These are phyloP conservation scores for Myxocyprinus asiaticus DNA, from an alignment of 2,113 vertebrate genomes.

Conservation along the genomic window DNA sequence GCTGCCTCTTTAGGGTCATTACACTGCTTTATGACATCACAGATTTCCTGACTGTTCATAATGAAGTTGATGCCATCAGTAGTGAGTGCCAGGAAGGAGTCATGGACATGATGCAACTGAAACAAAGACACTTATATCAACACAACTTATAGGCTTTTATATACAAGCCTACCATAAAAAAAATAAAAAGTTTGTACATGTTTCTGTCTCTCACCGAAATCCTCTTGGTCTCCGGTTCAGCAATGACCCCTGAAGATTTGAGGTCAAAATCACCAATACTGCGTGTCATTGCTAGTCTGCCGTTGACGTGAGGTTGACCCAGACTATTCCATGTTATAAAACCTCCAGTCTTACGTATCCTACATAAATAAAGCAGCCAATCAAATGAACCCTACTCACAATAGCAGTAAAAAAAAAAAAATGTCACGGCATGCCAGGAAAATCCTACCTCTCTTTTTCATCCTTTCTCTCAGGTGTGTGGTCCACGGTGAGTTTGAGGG, in stretches of 20 bases:
- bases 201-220: conserved; percentile 72
- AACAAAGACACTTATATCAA: background rate
- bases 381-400: background rate
- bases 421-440: no score
- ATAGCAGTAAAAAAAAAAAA: background rate
- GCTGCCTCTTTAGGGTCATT: conserved; percentile 92
- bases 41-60: conserved; percentile 98
- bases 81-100: conserved; percentile 93
- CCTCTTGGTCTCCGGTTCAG: conserved; percentile 92
- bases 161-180: no score
- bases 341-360: conserved; percentile 91
- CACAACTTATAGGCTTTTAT: background rate
- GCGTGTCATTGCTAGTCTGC: conserved; percentile 93
- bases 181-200: no score
- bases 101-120: conserved; percentile 87
- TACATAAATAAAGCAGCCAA: conserved; percentile 50
- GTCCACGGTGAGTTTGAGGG: conserved; percentile 89
- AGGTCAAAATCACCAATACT: conserved; percentile 97
- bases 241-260: conserved; percentile 89
- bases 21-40: conserved; percentile 90
- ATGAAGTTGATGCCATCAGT: conserved; percentile 98
- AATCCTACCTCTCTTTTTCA: conserved; percentile 92
- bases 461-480: conserved; percentile 97
- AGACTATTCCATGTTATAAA: conserved; percentile 94
- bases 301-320: conserved; percentile 94